phyloP scores from a whole-genome alignment of 2,113 vertebrate species.

The Conger conger region DNA sequence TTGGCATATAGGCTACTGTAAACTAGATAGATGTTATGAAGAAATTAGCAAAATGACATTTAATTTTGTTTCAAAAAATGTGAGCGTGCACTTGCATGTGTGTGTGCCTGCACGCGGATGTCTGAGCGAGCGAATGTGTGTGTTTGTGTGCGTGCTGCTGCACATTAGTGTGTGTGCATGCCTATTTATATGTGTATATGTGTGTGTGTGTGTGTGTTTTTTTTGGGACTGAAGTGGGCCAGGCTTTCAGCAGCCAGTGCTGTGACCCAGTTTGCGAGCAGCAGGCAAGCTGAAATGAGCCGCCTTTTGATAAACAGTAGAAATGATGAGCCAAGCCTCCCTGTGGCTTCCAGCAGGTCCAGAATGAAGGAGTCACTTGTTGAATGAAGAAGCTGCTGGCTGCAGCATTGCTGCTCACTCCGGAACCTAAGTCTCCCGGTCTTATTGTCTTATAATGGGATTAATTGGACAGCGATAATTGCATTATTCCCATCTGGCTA shows the following conservation, averaged over 20 bases:
- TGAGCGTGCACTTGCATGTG: no score
- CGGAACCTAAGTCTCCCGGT: not conserved
- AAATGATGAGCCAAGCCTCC: not conserved
- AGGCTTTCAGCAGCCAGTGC: not conserved
- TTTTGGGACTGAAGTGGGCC: slow-evolving; percentile 8
- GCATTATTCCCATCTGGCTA: not conserved
- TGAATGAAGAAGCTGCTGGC: not conserved
- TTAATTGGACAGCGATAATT: slow-evolving; percentile 17
- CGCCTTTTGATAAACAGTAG: not conserved
- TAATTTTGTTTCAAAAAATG: no score
- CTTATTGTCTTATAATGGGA: slow-evolving; percentile 25
- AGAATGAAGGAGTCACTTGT: not conserved
- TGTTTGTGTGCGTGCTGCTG: no score
- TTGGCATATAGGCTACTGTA: no score
- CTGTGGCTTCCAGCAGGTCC: not conserved
- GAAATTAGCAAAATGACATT: no score
- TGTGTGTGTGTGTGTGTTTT: not conserved
- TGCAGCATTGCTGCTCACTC: not conserved
- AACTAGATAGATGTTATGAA: no score
- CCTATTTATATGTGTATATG: not conserved
- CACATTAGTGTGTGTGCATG: not conserved
- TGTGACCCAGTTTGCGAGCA: slow-evolving; percentile 16
- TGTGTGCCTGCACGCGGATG: no score
- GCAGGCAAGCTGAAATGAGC: slow-evolving; percentile 5
- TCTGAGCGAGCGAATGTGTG: not conserved